Conservation (phyloP, 2,888 invertebrate genomes). For the Drosophila flavopinicola region DNA sequence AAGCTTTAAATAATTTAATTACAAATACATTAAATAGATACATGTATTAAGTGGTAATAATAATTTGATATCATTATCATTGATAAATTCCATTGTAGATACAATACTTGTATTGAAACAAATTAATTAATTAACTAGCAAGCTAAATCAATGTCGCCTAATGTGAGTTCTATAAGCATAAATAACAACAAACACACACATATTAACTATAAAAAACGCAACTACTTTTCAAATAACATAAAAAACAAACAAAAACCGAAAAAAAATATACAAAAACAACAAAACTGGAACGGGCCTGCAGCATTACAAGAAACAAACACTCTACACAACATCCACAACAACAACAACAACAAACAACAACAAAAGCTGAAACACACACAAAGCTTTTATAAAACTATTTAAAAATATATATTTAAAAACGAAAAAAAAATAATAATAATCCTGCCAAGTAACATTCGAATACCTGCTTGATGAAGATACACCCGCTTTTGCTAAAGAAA, state of each 20-base stretch:
- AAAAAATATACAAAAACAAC: constrained; percentile 23
- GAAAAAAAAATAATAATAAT: constrained; percentile 73
- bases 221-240: constrained; percentile 56
- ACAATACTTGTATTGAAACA: constrained; percentile 63
- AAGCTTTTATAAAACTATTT: constrained; percentile 80
- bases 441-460: constrained; percentile 82
- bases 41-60: constrained; percentile 59
- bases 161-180: constrained; percentile 75
- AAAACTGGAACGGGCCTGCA: constrained; percentile 51
- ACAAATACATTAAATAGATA: constrained; percentile 44
- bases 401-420: constrained; percentile 56
- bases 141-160: constrained; percentile 81
- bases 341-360: constrained; percentile 32
- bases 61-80: constrained; percentile 72
- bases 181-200: constrained; percentile 46
- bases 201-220: constrained; percentile 53
- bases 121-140: constrained; percentile 59
- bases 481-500: constrained; percentile 81
- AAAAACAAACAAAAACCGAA: constrained; percentile 23
- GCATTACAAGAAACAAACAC: constrained; percentile 29
- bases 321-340: constrained; percentile 39
- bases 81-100: constrained; percentile 77
- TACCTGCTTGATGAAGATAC: constrained; percentile 82
- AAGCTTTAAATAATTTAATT: constrained; percentile 83
- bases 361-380: constrained; percentile 49